Conservation (phyloP, 1,140 invertebrate genomes). For the Frieseomelitta varia region DNA sequence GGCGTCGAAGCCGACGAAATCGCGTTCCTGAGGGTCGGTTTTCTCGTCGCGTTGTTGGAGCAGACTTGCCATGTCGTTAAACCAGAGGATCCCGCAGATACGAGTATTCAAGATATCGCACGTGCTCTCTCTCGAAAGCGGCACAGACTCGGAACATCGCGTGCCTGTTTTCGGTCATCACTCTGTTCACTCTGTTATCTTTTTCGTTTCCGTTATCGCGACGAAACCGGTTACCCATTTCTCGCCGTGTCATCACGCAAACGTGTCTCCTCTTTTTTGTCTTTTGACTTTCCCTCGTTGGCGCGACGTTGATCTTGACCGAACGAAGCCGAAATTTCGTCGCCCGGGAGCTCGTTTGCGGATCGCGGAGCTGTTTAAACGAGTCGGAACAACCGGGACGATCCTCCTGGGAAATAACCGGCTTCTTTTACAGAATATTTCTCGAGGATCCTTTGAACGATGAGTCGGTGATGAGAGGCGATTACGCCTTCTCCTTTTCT, state of each 20-base stretch:
- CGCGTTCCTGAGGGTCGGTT: not conserved
- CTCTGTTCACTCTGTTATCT: too few species aligned
- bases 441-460: conserved; percentile 24
- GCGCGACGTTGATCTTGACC: conserved; percentile 3
- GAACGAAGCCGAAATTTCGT: not conserved
- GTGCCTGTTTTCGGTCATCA: too few species aligned
- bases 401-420: conserved; percentile 41
- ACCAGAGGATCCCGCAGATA: too few species aligned
- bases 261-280: too few species aligned
- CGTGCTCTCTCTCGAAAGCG: too few species aligned
- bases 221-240: too few species aligned
- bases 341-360: not conserved
- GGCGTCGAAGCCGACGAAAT: not conserved
- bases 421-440: conserved; percentile 19
- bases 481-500: conserved; percentile 16
- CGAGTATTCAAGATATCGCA: too few species aligned
- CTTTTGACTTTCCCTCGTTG: too few species aligned
- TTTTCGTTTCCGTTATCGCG: too few species aligned
- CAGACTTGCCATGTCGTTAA: too few species aligned
- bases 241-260: too few species aligned
- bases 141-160: too few species aligned
- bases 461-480: not conserved
- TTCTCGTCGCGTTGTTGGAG: not conserved
- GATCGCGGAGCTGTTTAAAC: not conserved
- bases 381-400: not conserved